phyloP scores from a whole-genome alignment of 1,140 invertebrate species.

The Drosophila kepulauana region DNA sequence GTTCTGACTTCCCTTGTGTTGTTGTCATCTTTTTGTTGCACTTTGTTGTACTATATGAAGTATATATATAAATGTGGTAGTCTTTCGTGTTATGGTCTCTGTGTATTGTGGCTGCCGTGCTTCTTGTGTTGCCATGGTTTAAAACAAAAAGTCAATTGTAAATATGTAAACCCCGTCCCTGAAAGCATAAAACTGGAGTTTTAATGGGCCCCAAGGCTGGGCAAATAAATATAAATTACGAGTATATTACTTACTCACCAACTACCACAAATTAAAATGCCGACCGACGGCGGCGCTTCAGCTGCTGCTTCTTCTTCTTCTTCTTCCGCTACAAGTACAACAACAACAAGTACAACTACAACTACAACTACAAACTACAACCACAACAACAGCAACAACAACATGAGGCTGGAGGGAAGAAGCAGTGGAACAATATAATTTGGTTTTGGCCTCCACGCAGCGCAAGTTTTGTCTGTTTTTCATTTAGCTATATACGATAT shows the following conservation, averaged over 20 bases:
- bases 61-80: too few species aligned
- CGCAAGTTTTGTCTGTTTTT: conserved; percentile 47
- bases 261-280: conserved; percentile 54
- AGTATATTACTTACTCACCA: conserved; percentile 43
- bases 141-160: conserved; percentile 63
- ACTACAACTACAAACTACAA: background rate
- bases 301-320: background rate
- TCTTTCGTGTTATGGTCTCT: conserved; percentile 4
- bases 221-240: conserved; percentile 55
- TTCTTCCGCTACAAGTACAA: conserved; percentile 6
- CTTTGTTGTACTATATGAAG: too few species aligned
- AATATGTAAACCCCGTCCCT: conserved; percentile 66
- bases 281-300: conserved; percentile 2
- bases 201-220: conserved; percentile 76
- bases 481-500: conserved; percentile 18
- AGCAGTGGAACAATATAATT: conserved; percentile 8
- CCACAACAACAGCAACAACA: background rate
- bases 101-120: background rate
- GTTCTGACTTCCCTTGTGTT: background rate
- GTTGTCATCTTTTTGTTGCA: background rate
- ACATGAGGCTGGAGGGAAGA: background rate
- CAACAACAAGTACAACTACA: background rate
- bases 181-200: conserved; percentile 63
- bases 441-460: conserved; percentile 45
- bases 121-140: conserved; percentile 5